Evolutionary conservation across 2,797 vertebrate species (phyloP), one percentile per base, ranked within the genome.

Genomic region (Australoheros facetus): DNA sequence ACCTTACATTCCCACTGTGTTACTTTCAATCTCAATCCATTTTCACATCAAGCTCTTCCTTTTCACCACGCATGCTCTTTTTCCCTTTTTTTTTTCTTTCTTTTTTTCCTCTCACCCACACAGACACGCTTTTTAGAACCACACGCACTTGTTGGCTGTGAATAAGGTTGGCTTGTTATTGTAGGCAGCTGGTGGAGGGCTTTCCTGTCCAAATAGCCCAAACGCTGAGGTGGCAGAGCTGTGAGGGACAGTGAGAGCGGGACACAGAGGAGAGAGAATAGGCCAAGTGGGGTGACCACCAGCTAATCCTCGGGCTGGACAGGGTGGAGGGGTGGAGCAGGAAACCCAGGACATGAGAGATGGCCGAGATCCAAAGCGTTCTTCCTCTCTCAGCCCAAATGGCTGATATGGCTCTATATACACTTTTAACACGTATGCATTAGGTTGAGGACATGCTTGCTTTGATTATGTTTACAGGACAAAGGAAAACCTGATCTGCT

Each of bases 191-290:
- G 93, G 90, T 84, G 83, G 83, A 93, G 90, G 91, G 92, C 90
- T 94, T 95, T 95, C 95, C 95, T 95, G 94, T 94, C 92, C 93
- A 95, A 95, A 95, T 93, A 94, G 90, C 71, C 90, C 88, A 95
- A 96, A 94, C 75, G 95, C 95, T 96, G 95, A 96, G 93, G 91
- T 92, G 86, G 95, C 95, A 96, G 86, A 94, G 92, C 85, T 90
- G 83, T 59, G 85, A 83, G 83, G 83, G 87, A 82, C 87, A 64
- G 32, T 28, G 45, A 16, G 58, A 75, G 84, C 78, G 74, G 81
- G 56, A 84, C 75, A 80, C 83, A 84, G 71, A 70, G 66, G 75
- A 80, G 84, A 84, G 87, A 83, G 89, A 88, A 83, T 81, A 74
- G 85, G 76, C 77, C 2, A 75, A 90, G 85, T 92, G 87, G 90